Conservation (phyloP, 2,888 invertebrate genomes). For the Stenolophus ochropezus region DNA sequence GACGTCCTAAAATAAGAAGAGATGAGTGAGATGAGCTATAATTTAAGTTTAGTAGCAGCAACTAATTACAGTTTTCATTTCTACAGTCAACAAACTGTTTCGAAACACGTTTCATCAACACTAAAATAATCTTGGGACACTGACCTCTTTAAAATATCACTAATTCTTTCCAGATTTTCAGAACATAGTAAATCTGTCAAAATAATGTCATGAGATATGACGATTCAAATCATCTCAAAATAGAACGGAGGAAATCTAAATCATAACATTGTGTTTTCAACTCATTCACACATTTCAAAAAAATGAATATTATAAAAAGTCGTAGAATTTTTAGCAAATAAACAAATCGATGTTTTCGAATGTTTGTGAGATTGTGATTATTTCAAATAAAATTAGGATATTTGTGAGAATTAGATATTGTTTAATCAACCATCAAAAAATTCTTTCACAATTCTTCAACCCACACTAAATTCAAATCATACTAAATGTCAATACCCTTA, state of each 20-base stretch:
- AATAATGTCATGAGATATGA: not conserved
- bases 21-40: slow-evolving; percentile 14
- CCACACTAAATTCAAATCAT: too few species aligned
- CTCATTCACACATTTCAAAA: too few species aligned
- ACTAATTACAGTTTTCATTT: slow-evolving; percentile 34
- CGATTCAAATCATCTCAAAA: not conserved
- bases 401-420: too few species aligned
- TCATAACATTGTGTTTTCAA: too few species aligned
- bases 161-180: not conserved
- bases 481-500: too few species aligned
- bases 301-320: too few species aligned
- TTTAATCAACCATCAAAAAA: too few species aligned
- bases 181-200: not conserved
- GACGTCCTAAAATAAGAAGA: not conserved
- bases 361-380: too few species aligned
- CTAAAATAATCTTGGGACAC: slow-evolving; percentile 10
- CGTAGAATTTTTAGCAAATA: too few species aligned
- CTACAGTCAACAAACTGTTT: slow-evolving; percentile 23
- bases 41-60: slow-evolving; percentile 13
- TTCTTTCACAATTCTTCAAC: too few species aligned
- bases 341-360: too few species aligned
- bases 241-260: not conserved
- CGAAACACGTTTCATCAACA: slow-evolving; percentile 28
- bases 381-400: too few species aligned
- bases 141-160: slow-evolving; percentile 14